Evolutionary conservation across 2,797 vertebrate species (phyloP).

Genomic region (Neopelma chrysocephalum): DNA sequence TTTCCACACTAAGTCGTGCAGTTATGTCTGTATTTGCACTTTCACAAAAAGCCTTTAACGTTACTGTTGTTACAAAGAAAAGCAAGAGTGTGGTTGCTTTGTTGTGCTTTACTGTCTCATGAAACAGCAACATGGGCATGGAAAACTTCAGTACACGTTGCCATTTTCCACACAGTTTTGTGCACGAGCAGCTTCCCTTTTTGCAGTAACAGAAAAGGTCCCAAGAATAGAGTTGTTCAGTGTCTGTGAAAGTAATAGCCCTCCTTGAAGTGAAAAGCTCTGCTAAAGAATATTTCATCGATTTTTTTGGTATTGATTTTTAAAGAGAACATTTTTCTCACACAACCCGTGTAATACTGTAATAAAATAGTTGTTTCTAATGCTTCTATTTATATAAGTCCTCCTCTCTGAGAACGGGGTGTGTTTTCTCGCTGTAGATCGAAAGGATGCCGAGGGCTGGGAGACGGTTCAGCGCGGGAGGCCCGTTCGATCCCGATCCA

Average conservation of each 20-base stretch:
- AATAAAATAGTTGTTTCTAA: not conserved
- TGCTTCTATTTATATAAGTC: not conserved
- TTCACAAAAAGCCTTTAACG: rapidly evolving
- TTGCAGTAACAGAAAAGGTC: not conserved
- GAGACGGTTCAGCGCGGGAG: conserved; percentile 97
- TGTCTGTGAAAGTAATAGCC: not conserved
- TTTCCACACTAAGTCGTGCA: not conserved
- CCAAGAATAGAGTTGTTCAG: not conserved
- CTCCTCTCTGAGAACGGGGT: not conserved
- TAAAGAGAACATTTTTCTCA: not conserved
- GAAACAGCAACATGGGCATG: not conserved
- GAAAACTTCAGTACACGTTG: not conserved
- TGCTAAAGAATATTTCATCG: not conserved
- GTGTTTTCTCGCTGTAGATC: conserved; percentile 73
- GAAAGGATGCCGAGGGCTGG: conserved; percentile 95
- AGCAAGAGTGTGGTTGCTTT: not conserved
- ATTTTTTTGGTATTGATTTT: not conserved
- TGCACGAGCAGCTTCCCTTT: not conserved
- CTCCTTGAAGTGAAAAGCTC: not conserved
- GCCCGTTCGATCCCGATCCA: conserved; percentile 88
- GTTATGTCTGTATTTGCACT: not conserved
- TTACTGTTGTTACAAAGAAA: not conserved
- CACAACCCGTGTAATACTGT: not conserved
- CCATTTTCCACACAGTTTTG: not conserved
- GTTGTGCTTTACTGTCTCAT: not conserved